phyloP scores from a whole-genome alignment of 2,797 vertebrate species.

The Pogoniulus pusillus region DNA sequence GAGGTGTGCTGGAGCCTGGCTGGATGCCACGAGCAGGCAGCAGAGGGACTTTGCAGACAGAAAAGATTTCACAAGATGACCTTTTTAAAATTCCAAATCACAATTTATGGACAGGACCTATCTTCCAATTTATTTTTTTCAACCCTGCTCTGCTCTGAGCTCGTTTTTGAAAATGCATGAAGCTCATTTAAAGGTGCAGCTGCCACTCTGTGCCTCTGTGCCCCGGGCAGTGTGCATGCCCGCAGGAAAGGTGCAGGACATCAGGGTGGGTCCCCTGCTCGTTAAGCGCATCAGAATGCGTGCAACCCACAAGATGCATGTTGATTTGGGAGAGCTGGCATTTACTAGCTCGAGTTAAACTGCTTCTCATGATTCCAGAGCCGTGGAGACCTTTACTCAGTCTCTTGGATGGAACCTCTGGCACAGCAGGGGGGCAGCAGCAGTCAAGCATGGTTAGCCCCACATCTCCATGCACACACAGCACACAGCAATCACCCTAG shows the following conservation, averaged over 20 bases:
- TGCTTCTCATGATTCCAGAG: not conserved
- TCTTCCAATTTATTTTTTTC: not conserved
- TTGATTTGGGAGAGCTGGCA: not conserved
- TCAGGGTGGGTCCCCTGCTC: not conserved
- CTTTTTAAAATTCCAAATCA: not conserved
- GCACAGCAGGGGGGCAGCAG: not conserved
- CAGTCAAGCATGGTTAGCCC: not conserved
- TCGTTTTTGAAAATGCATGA: not conserved
- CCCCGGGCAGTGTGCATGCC: not conserved
- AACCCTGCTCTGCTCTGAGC: not conserved
- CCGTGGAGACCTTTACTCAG: not conserved
- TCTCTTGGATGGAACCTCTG: not conserved
- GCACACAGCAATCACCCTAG: not conserved
- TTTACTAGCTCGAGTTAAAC: not conserved
- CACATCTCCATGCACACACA: not conserved
- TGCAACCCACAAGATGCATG: not conserved
- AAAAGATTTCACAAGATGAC: not conserved
- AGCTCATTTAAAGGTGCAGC: not conserved
- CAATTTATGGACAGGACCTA: not conserved
- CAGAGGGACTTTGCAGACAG: not conserved
- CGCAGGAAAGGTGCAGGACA: not conserved
- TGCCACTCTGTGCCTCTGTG: not conserved
- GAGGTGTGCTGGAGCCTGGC: not conserved
- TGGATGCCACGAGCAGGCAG: not conserved
- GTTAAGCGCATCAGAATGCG: not conserved